Conservation (phyloP, 2,113 vertebrate genomes). For the Corapipo altera region DNA sequence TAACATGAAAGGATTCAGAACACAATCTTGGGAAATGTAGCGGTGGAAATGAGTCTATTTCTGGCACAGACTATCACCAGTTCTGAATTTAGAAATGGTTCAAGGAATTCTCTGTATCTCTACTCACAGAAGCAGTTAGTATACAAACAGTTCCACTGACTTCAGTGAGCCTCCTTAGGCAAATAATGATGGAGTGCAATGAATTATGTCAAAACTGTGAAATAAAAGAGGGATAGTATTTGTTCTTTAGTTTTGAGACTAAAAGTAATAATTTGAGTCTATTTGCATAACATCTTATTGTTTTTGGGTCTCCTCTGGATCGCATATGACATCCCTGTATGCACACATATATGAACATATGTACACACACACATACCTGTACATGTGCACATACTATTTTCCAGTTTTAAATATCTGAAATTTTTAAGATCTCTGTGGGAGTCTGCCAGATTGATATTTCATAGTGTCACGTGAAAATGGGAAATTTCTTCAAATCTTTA, state of each 20-base stretch:
- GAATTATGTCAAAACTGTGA: background rate
- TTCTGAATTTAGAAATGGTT: background rate
- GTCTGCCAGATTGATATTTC: background rate
- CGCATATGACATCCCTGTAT: background rate
- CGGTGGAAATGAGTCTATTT: background rate
- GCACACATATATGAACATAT: background rate
- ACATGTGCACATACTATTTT: background rate
- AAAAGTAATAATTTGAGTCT: background rate
- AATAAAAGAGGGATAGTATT: background rate
- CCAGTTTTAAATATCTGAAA: background rate
- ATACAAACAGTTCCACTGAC: background rate
- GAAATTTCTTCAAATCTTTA: background rate
- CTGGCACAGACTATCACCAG: background rate
- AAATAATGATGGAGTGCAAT: background rate
- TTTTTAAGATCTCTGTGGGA: background rate
- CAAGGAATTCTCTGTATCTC: background rate
- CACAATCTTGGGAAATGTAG: background rate
- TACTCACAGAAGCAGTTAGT: background rate
- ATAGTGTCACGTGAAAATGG: background rate
- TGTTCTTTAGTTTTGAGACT: background rate
- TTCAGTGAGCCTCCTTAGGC: background rate
- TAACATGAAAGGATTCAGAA: background rate
- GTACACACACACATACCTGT: background rate
- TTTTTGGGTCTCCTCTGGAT: background rate
- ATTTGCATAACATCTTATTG: background rate